Conservation (phyloP, 2,888 invertebrate species). For the Dione vanillae region DNA sequence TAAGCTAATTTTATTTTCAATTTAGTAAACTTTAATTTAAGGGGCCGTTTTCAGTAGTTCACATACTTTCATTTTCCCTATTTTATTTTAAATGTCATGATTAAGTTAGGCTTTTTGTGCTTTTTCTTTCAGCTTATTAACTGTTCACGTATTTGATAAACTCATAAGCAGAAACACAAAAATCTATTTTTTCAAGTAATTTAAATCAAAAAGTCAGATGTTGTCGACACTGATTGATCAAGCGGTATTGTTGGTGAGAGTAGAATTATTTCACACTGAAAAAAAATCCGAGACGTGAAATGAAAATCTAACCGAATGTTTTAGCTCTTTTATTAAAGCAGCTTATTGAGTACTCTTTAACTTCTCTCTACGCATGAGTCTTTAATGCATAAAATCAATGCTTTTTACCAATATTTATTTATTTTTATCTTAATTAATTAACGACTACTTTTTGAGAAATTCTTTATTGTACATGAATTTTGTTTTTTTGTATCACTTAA, state of each 20-base stretch:
- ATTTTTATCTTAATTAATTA: not conserved
- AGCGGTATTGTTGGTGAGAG: slow-evolving; percentile 28
- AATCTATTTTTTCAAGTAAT: slow-evolving; percentile 22
- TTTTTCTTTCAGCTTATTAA: no score
- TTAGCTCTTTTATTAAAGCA: slow-evolving; percentile 41
- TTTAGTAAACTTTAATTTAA: no score
- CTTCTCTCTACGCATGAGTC: slow-evolving; percentile 35
- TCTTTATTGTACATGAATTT: not conserved
- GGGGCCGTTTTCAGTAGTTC: no score
- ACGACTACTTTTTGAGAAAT: not conserved
- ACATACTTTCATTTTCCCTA: no score
- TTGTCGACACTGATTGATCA: slow-evolving; percentile 21
- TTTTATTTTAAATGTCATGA: no score
- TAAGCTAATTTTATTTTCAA: no score
- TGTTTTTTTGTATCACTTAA: no score
- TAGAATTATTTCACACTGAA: slow-evolving; percentile 28
- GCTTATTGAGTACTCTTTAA: slow-evolving; percentile 43
- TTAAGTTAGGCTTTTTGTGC: no score
- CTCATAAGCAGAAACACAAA: not conserved
- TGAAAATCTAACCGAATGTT: slow-evolving; percentile 34
- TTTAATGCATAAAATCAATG: slow-evolving; percentile 27
- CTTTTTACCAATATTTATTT: slow-evolving; percentile 9
- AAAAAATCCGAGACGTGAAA: slow-evolving; percentile 25
- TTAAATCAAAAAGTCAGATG: slow-evolving; percentile 26
- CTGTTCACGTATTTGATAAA: not conserved